Conservation (phyloP, 2,888 invertebrate genomes). For the Ernsta delagoae region DNA sequence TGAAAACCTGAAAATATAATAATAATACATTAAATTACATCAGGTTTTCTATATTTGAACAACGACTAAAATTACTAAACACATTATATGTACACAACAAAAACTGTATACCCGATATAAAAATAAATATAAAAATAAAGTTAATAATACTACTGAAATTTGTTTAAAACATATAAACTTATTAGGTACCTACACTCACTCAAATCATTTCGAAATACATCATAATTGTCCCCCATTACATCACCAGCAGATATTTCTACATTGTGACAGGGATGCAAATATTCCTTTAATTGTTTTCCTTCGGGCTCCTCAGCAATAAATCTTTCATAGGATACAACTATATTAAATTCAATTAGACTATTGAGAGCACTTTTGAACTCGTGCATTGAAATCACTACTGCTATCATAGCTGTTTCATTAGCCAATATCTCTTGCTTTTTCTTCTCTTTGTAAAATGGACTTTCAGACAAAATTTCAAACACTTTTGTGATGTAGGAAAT, state of each 20-base stretch:
- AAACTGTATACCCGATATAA: too few relatives aligned
- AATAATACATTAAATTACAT: too few relatives aligned
- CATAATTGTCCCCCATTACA: slow-evolving; percentile 59
- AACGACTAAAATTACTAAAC: too few relatives aligned
- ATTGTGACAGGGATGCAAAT: slow-evolving; percentile 60
- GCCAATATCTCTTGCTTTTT: slow-evolving; percentile 44
- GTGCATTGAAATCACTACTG: slow-evolving; percentile 54
- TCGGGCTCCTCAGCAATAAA: slow-evolving; percentile 19
- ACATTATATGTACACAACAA: too few relatives aligned
- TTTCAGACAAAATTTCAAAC: slow-evolving; percentile 48
- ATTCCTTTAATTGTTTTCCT: slow-evolving; percentile 40
- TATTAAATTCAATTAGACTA: slow-evolving; percentile 59
- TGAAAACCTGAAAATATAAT: too few relatives aligned
- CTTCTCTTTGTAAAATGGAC: slow-evolving; percentile 60
- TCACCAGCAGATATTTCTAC: slow-evolving; percentile 58
- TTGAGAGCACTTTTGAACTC: slow-evolving; percentile 56
- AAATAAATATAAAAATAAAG: too few relatives aligned
- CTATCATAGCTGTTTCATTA: slow-evolving; percentile 46
- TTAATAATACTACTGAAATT: too few relatives aligned
- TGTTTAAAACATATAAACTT: too few relatives aligned
- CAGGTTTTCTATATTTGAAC: too few relatives aligned
- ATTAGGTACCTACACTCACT: slow-evolving; percentile 9
- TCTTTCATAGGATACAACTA: slow-evolving; percentile 57
- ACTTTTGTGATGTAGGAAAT: slow-evolving; percentile 63
- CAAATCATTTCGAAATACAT: slow-evolving; percentile 52